phyloP scores from a whole-genome alignment of 1,140 invertebrate genomes.

The Brachionus koreanus region DNA sequence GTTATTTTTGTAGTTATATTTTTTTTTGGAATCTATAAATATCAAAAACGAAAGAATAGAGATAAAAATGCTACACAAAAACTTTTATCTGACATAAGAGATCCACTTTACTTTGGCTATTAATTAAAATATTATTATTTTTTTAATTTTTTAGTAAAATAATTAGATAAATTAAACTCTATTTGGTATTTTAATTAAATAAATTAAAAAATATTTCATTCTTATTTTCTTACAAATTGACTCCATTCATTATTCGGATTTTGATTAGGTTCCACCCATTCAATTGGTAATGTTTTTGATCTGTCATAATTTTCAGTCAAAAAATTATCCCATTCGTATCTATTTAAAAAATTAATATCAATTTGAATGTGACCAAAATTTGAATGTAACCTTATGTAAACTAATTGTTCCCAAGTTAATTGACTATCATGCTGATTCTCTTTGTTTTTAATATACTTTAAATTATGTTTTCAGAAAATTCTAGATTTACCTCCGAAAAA shows the following conservation, averaged over 20 bases:
- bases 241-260: slow-evolving; percentile 26
- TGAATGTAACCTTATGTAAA: not conserved
- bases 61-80: not conserved
- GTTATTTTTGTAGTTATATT: not conserved
- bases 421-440: not conserved
- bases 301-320: not conserved
- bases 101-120: slow-evolving; percentile 34
- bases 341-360: not conserved
- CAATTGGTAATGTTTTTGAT: slow-evolving; percentile 12
- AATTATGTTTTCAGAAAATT: not conserved
- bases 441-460: not conserved
- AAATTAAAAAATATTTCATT: not conserved
- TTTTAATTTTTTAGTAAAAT: not conserved
- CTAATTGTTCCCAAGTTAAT: not conserved
- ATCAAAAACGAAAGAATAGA: not conserved
- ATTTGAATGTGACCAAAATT: not conserved
- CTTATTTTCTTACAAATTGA: slow-evolving; percentile 3
- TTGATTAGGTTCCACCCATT: slow-evolving; percentile 29
- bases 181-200: not conserved
- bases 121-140: not conserved
- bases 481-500: slow-evolving; percentile 7
- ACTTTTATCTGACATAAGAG: slow-evolving; percentile 11
- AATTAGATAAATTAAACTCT: not conserved
- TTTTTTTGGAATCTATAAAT: not conserved
- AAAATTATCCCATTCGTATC: slow-evolving; percentile 33